These are phyloP conservation scores for Leptobrachium leishanense DNA, from an alignment of 2,113 vertebrate species.

Conservation along the genomic window DNA sequence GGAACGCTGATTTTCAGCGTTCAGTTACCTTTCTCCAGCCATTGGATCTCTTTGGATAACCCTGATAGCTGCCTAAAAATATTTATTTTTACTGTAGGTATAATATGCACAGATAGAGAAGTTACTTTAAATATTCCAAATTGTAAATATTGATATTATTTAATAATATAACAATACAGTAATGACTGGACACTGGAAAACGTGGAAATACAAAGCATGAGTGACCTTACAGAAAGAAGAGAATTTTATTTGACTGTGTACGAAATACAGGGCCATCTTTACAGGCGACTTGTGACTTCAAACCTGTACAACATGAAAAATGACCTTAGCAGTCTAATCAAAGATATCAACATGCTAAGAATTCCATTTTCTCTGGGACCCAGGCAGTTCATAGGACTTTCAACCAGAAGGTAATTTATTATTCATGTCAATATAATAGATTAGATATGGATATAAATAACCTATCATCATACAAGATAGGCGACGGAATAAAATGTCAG, in stretches of 20 bases:
- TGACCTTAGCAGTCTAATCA: constrained; percentile 7
- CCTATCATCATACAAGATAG: constrained; percentile 1
- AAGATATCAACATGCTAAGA: constrained; percentile 27
- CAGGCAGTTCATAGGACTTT: constrained; percentile 5
- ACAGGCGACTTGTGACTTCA: constrained; percentile 9
- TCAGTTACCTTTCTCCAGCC: too few relatives aligned
- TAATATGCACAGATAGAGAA: too few relatives aligned
- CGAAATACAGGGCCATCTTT: constrained; percentile 12
- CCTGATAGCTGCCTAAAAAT: too few relatives aligned
- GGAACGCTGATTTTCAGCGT: too few relatives aligned
- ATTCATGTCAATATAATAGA: constrained; percentile 25
- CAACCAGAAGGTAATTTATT: constrained; percentile 14
- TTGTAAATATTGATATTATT: too few relatives aligned
- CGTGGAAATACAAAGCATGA: background rate
- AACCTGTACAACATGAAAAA: constrained; percentile 24
- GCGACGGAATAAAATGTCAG: background rate
- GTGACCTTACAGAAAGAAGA: constrained; percentile 17
- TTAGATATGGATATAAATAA: constrained; percentile 18
- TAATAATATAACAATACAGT: too few relatives aligned
- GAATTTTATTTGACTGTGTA: constrained; percentile 1
- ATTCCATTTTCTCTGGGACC: constrained; percentile 23
- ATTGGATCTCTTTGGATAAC: too few relatives aligned
- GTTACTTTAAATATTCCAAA: too few relatives aligned
- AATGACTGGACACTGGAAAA: too few relatives aligned
- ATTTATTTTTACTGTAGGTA: too few relatives aligned